Conservation (phyloP, 2,113 vertebrate genomes). For the Ptilorrhoa leucosticta region DNA sequence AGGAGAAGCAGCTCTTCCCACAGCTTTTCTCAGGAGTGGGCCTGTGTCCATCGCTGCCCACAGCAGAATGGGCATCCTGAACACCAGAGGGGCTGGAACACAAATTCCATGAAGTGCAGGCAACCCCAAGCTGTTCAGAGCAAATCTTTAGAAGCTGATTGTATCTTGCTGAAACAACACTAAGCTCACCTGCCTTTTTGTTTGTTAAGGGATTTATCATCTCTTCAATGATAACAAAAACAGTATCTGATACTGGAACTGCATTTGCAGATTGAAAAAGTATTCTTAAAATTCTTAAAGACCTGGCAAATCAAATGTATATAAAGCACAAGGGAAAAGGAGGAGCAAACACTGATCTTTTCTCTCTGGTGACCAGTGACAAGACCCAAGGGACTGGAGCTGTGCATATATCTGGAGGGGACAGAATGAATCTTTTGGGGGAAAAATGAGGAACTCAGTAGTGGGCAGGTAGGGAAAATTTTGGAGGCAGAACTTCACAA, state of each 20-base stretch:
- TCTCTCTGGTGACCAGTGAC: not conserved
- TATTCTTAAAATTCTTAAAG: too few species aligned
- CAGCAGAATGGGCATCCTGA: not conserved
- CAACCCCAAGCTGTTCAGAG: not conserved
- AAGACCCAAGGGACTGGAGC: not conserved
- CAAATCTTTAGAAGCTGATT: not conserved
- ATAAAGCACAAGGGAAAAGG: not conserved
- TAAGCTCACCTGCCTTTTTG: not conserved
- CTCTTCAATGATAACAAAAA: not conserved
- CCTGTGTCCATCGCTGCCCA: not conserved
- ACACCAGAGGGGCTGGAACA: not conserved
- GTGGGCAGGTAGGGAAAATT: not conserved
- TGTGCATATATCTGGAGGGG: not conserved
- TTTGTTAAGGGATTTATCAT: not conserved
- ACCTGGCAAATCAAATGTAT: too few species aligned
- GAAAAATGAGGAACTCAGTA: not conserved
- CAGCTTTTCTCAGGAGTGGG: not conserved
- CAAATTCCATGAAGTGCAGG: rapidly evolving
- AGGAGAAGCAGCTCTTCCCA: not conserved
- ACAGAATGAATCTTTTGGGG: not conserved
- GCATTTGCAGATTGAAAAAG: too few species aligned
- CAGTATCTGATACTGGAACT: not conserved
- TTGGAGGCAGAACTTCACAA: not conserved
- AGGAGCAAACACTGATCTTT: not conserved
- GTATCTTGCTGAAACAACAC: not conserved